These are phyloP conservation scores for Macrophya annulata DNA, from an alignment of 2,888 invertebrate genomes.

Conservation along the genomic window DNA sequence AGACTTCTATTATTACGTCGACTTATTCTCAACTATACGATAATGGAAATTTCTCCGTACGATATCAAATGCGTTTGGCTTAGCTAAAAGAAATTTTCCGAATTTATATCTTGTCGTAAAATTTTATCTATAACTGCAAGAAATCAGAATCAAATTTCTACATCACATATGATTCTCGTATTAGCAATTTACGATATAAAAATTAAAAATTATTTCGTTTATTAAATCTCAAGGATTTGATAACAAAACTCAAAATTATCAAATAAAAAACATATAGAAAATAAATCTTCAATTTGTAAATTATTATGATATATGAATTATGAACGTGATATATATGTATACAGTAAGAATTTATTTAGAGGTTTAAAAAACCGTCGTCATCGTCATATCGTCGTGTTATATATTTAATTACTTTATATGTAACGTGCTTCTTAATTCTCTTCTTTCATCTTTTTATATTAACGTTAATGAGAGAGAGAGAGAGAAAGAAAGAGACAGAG, in stretches of 20 bases:
- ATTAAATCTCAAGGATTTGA: no score
- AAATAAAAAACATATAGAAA: no score
- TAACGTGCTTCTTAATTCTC: slow-evolving; percentile 3
- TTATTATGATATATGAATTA: neutral
- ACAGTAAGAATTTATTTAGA: neutral
- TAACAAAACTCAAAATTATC: no score
- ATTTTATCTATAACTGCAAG: neutral
- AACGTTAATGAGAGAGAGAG: neutral
- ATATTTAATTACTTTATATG: neutral
- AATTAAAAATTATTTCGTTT: neutral
- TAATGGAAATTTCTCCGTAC: neutral
- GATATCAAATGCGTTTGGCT: neutral
- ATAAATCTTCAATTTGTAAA: neutral
- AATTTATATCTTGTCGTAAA: neutral
- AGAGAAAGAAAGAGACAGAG: neutral
- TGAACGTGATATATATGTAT: neutral
- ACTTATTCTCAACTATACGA: neutral
- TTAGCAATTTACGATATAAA: neutral
- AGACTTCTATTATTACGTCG: neutral
- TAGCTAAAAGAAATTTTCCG: neutral
- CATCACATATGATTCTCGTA: neutral
- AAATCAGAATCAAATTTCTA: neutral
- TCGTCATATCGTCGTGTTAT: neutral
- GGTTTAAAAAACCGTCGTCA: neutral
- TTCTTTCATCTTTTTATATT: slow-evolving; percentile 3